Conservation (phyloP, 2,113 vertebrate species). For the Equus quagga region DNA sequence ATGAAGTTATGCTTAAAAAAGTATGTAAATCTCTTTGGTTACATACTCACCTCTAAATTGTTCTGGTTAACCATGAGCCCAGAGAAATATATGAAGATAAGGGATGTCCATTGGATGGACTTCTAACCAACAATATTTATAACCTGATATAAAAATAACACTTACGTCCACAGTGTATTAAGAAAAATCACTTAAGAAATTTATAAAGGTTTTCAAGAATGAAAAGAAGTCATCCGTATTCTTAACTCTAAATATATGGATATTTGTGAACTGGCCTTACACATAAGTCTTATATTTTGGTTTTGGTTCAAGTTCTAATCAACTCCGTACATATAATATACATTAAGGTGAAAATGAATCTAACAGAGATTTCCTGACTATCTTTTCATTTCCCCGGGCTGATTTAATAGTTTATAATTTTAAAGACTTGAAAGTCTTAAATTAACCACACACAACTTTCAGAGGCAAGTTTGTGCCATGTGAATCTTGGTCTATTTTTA, state of each 20-base stretch:
- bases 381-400: not conserved
- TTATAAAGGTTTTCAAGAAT: not conserved
- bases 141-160: conserved; percentile 10
- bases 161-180: not conserved
- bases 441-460: not conserved
- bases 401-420: not conserved
- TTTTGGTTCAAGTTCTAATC: not conserved
- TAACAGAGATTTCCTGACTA: not conserved
- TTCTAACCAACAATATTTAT: conserved; percentile 31
- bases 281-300: not conserved
- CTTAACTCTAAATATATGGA: not conserved
- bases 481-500: not conserved
- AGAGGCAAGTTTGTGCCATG: not conserved
- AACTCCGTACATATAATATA: not conserved
- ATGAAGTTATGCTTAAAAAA: not conserved
- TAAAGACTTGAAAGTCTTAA: not conserved
- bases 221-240: not conserved
- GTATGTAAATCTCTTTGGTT: not conserved
- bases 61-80: not conserved
- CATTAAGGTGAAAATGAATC: not conserved
- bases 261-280: not conserved
- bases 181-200: conserved; percentile 29
- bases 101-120: not conserved
- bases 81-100: not conserved
- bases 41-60: not conserved